Percentiles rank a stretch among this genome's conserved stretches.
Evolutionary conservation across 2,888 invertebrate genomes (phyloP).

Genomic region (Trachelus iudaicus): DNA sequence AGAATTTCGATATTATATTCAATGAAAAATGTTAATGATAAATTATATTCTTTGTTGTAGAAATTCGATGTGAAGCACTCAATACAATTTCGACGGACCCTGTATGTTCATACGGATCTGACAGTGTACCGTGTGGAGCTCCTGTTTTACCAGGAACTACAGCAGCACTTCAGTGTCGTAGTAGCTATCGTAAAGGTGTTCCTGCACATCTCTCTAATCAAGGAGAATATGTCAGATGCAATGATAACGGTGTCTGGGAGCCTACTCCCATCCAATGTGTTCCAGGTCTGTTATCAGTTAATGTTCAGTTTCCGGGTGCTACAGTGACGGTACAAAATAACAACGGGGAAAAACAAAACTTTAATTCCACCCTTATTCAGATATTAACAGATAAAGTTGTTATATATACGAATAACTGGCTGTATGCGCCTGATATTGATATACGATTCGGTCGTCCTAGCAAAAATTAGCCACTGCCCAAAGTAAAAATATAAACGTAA

Average conservation of each 20-base stretch:
- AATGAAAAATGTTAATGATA: not conserved
- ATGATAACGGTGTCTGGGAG: slow-evolving; percentile 52
- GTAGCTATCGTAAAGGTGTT: slow-evolving; percentile 46
- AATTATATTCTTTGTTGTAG: slow-evolving; percentile 33
- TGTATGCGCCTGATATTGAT: slow-evolving; percentile 25
- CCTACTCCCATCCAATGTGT: slow-evolving; percentile 57
- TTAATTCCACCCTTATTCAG: slow-evolving; percentile 30
- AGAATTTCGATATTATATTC: not conserved
- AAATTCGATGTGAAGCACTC: slow-evolving; percentile 48
- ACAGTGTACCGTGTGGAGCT: slow-evolving; percentile 42
- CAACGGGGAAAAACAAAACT: not conserved
- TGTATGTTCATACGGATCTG: slow-evolving; percentile 35
- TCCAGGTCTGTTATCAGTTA: slow-evolving; percentile 56
- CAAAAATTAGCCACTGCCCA: not conserved
- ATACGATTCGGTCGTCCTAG: slow-evolving; percentile 23
- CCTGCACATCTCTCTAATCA: slow-evolving; percentile 27
- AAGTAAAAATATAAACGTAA: slow-evolving; percentile 2
- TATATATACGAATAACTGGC: slow-evolving; percentile 25
- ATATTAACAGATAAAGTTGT: slow-evolving; percentile 35
- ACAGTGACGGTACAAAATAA: slow-evolving; percentile 21
- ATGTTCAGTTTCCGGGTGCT: slow-evolving; percentile 43
- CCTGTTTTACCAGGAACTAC: slow-evolving; percentile 41
- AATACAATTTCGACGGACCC: slow-evolving; percentile 42
- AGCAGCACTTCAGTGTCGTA: slow-evolving; percentile 45
- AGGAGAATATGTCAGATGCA: slow-evolving; percentile 46